Percentiles rank a stretch among this genome's conserved stretches.
phyloP scores from a whole-genome alignment of 2,888 invertebrate species.

The Euclidia mi region DNA sequence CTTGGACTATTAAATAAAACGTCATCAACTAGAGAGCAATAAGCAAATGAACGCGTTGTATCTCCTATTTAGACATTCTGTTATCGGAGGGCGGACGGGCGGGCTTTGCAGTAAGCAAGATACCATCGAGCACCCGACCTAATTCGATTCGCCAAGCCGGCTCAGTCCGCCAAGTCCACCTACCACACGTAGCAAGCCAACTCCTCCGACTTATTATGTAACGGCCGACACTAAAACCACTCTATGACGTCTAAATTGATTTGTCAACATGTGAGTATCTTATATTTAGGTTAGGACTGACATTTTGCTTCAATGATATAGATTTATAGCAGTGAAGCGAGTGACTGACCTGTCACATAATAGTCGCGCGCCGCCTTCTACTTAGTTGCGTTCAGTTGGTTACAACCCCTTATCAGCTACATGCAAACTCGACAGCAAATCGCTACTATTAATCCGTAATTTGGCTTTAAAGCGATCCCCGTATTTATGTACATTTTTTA shows the following conservation, averaged over 20 bases:
- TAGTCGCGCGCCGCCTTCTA: conserved; percentile 56
- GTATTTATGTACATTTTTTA: conserved; percentile 40
- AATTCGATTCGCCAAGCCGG: conserved; percentile 79
- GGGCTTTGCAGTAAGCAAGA: conserved; percentile 72
- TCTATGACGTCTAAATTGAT: conserved; percentile 32
- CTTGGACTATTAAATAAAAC: conserved; percentile 70
- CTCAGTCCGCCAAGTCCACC: conserved; percentile 55
- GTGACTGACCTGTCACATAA: conserved; percentile 50
- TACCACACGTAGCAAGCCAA: conserved; percentile 53
- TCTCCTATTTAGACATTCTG: conserved; percentile 75
- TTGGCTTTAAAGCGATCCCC: conserved; percentile 60
- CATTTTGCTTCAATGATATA: conserved; percentile 22
- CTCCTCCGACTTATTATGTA: conserved; percentile 49
- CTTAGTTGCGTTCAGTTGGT: conserved; percentile 66
- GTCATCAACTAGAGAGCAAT: conserved; percentile 78
- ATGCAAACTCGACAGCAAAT: conserved; percentile 78
- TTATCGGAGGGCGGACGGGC: conserved; percentile 71
- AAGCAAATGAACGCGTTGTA: conserved; percentile 80
- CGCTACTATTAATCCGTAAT: conserved; percentile 77
- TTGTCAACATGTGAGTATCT: conserved; percentile 34
- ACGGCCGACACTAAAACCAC: conserved; percentile 18
- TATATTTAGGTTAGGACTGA: conserved; percentile 26
- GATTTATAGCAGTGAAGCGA: conserved; percentile 31
- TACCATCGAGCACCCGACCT: conserved; percentile 83
- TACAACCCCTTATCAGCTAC: conserved; percentile 82